phyloP scores from a whole-genome alignment of 37 sponge, comb jelly and placozoan species.

The Eunapius fragilis region DNA sequence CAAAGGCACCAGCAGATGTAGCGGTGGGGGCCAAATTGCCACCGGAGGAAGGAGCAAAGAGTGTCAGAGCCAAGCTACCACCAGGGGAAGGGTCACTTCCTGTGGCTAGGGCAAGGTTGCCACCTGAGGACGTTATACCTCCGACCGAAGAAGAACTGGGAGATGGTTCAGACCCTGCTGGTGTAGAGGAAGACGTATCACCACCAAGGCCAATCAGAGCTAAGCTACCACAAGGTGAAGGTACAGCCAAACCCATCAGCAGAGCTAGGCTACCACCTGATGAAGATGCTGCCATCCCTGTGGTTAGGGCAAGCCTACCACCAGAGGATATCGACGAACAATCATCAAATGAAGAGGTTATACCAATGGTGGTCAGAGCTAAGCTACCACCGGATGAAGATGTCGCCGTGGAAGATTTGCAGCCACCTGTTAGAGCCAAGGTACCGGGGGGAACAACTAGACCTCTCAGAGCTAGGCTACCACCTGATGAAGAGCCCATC shows the following conservation, averaged over 20 bases:
- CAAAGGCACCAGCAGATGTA: neutral
- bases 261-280: neutral
- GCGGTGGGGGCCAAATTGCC: constrained; percentile 8
- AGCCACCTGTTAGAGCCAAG: neutral
- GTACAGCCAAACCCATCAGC: neutral
- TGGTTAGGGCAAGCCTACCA: constrained; percentile 19
- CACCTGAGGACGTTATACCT: neutral
- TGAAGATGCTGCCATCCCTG: constrained; percentile 18
- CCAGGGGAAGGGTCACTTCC: constrained; percentile 5
- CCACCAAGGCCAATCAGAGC: constrained; percentile 28
- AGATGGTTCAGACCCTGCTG: neutral
- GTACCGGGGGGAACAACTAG: neutral
- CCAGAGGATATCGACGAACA: neutral
- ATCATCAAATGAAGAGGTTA: neutral
- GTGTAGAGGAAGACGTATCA: neutral
- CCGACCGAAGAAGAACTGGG: neutral
- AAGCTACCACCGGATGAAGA: neutral
- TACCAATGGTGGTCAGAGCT: constrained; percentile 35
- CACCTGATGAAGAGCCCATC: constrained; percentile 12
- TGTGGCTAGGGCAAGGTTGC: constrained; percentile 21
- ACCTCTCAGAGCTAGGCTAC: constrained; percentile 12
- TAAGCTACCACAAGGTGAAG: neutral
- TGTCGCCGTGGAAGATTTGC: neutral
- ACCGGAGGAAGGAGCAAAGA: neutral
- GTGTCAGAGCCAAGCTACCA: neutral